Evolutionary conservation across 2,888 invertebrate genomes (phyloP).

Genomic region (Pristionchus arcanus): DNA sequence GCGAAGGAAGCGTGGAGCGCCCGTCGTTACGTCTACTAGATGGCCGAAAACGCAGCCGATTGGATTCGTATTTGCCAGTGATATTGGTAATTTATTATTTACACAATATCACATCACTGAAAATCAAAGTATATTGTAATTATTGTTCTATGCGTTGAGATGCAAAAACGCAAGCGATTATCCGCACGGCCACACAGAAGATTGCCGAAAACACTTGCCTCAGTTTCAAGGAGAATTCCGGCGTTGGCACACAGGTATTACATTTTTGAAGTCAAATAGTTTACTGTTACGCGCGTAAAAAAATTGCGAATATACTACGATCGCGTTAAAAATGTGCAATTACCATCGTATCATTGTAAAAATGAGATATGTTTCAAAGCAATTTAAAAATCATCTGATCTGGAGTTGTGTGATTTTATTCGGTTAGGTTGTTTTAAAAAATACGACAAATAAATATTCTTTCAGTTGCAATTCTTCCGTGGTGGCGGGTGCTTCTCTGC

Average conservation of each 20-base stretch:
- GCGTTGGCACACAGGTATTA: background rate
- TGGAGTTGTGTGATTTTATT: background rate
- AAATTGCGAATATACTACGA: too few relatives aligned
- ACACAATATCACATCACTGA: too few relatives aligned
- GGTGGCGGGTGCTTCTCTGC: background rate
- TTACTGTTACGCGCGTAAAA: too few relatives aligned
- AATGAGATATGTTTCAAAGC: too few relatives aligned
- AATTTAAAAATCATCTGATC: too few relatives aligned
- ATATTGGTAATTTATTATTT: background rate
- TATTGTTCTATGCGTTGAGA: too few relatives aligned
- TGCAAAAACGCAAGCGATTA: background rate
- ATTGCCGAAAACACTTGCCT: background rate
- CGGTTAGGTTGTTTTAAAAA: too few relatives aligned
- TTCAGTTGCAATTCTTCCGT: conserved; percentile 30
- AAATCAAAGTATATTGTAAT: too few relatives aligned
- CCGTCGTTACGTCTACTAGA: background rate
- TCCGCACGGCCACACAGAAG: background rate
- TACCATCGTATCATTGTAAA: too few relatives aligned
- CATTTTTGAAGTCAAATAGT: too few relatives aligned
- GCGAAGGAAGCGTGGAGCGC: background rate
- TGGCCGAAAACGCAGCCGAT: conserved; percentile 21
- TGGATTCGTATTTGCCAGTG: background rate
- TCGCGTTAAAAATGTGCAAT: too few relatives aligned
- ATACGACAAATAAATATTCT: background rate
- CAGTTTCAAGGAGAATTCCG: background rate